These are phyloP conservation scores for Leptogaster cylindrica DNA, from an alignment of 2,888 invertebrate species.

Conservation along the genomic window DNA sequence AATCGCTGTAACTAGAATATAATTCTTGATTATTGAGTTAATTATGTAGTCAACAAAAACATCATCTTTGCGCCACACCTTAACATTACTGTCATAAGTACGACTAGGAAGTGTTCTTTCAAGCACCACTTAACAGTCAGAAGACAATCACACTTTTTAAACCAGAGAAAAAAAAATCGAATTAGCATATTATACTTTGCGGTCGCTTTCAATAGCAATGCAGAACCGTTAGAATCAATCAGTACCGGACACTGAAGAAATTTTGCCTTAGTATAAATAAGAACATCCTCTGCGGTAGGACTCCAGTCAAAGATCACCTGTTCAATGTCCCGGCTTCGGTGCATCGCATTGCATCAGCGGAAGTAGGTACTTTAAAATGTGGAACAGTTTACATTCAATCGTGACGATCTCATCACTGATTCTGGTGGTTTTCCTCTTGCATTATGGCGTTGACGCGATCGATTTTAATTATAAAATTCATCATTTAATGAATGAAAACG, in stretches of 20 bases:
- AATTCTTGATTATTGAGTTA: too few species aligned
- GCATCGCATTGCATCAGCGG: neutral
- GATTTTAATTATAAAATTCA: constrained; percentile 26
- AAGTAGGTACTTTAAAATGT: too few species aligned
- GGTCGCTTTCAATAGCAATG: neutral
- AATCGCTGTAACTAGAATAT: too few species aligned
- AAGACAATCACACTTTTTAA: neutral
- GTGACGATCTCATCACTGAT: too few species aligned
- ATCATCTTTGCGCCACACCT: neutral
- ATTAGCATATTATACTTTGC: neutral
- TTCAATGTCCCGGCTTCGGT: neutral
- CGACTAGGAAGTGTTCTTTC: too few species aligned
- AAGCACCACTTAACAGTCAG: neutral
- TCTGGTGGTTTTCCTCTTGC: too few species aligned
- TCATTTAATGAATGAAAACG: constrained; percentile 49
- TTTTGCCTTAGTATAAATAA: neutral
- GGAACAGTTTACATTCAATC: too few species aligned
- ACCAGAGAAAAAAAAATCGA: neutral
- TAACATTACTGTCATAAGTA: too few species aligned
- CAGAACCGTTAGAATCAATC: constrained; percentile 20
- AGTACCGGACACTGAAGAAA: neutral
- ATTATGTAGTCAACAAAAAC: neutral
- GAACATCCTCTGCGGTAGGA: neutral
- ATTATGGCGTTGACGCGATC: too few species aligned
- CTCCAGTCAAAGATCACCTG: neutral